phyloP scores from a whole-genome alignment of 2,113 vertebrate genomes.

The Mesitornis unicolor region DNA sequence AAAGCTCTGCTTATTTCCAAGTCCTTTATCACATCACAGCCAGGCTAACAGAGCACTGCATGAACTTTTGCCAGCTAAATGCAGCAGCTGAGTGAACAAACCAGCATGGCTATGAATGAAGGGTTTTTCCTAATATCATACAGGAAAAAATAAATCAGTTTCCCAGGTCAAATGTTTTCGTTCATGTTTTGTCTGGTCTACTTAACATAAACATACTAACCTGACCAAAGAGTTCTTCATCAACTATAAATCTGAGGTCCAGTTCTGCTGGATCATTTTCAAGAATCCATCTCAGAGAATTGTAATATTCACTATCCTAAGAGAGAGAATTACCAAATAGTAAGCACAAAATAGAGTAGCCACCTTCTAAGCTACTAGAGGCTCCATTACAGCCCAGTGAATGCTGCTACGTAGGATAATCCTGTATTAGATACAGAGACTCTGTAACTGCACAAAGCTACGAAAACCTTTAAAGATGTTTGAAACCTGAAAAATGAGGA shows the following conservation, averaged over 20 bases:
- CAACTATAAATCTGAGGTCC: constrained; percentile 92
- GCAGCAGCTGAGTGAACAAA: neutral
- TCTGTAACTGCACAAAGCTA: neutral
- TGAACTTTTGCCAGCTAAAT: neutral
- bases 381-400: neutral
- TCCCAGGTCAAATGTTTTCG: neutral
- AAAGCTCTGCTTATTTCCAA: neutral
- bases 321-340: neutral
- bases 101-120: neutral
- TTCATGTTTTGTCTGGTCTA: neutral
- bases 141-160: neutral
- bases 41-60: neutral
- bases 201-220: constrained; percentile 68
- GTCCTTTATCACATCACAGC: neutral
- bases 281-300: constrained; percentile 95
- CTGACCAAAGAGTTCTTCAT: constrained; percentile 98
- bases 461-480: neutral
- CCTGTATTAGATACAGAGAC: neutral
- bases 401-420: neutral
- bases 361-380: neutral
- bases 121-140: neutral
- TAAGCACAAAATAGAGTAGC: neutral
- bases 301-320: constrained; percentile 96
- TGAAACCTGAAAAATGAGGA: neutral
- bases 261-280: constrained; percentile 94